Conservation (phyloP, 35 echinoderm and acorn worm species). For the Anneissia japonica region DNA sequence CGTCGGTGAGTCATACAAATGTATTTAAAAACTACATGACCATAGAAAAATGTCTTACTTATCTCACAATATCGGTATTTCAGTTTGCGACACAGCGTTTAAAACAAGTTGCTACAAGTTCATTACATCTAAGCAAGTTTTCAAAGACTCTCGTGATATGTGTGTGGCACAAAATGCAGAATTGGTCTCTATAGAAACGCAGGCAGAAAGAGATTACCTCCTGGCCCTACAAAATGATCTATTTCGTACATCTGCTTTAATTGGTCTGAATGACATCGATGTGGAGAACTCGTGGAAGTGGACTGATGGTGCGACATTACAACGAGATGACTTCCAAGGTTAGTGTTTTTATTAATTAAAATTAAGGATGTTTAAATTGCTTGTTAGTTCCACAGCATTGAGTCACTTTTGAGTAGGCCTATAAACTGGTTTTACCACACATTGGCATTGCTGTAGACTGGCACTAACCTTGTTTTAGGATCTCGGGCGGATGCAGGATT, state of each 20-base stretch:
- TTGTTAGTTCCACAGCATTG: no score
- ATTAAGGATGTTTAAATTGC: no score
- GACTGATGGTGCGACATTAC: neutral
- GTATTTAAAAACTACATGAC: no score
- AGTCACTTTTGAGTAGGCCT: no score
- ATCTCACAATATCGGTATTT: no score
- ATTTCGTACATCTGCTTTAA: neutral
- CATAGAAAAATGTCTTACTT: no score
- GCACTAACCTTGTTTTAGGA: no score
- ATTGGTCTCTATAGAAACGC: neutral
- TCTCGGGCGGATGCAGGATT: no score
- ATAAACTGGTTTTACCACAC: no score
- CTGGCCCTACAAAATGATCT: neutral
- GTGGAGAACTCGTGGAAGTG: neutral
- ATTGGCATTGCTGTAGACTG: no score
- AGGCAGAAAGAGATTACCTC: neutral
- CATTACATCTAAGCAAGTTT: neutral
- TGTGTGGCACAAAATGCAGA: neutral
- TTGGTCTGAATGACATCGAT: neutral
- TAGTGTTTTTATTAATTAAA: no score
- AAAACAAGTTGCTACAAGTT: neutral
- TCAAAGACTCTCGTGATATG: neutral
- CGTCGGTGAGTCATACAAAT: neutral
- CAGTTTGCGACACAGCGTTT: neutral
- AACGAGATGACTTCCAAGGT: neutral